Evolutionary conservation across 2,113 vertebrate species (phyloP).

Genomic region (Pelodiscus sinensis): DNA sequence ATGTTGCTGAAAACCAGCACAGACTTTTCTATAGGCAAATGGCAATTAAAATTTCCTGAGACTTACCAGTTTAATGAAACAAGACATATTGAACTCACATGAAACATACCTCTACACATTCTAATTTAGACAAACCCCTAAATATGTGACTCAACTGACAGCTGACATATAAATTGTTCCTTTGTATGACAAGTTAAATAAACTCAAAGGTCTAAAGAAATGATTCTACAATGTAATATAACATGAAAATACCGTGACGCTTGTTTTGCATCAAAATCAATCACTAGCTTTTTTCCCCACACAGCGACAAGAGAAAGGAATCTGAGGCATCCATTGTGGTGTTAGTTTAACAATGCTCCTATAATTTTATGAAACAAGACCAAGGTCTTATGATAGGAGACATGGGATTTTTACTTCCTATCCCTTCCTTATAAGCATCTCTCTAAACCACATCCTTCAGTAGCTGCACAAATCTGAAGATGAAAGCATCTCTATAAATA

Average conservation of each 20-base stretch:
- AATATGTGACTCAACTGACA: background rate
- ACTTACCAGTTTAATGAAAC: background rate
- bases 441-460: background rate
- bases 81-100: background rate
- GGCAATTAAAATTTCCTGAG: background rate
- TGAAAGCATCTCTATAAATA: background rate
- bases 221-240: background rate
- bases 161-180: background rate
- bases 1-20: background rate
- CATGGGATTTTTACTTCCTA: background rate
- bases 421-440: background rate
- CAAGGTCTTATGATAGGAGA: background rate
- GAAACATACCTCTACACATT: background rate
- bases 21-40: background rate
- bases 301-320: background rate
- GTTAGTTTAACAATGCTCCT: fast-evolving
- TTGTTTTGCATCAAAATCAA: background rate
- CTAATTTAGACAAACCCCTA: background rate
- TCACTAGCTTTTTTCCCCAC: background rate
- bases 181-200: background rate
- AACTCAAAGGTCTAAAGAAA: background rate
- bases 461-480: background rate
- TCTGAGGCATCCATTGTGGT: background rate
- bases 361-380: background rate
- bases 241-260: background rate